These are phyloP conservation scores for Eudemis profundana DNA, from an alignment of 2,888 invertebrate species.

Conservation along the genomic window DNA sequence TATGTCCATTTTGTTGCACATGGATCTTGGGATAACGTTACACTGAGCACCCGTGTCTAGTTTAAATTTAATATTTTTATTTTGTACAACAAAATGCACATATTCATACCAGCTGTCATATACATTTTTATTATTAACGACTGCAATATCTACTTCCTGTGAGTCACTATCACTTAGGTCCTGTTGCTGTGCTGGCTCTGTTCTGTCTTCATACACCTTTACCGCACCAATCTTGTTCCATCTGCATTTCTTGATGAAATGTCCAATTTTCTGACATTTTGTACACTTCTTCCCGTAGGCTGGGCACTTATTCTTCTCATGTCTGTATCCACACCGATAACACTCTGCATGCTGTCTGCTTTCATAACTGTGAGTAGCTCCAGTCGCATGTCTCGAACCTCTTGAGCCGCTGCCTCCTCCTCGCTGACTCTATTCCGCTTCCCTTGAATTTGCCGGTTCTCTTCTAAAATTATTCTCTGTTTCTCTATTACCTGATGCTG, in stretches of 20 bases:
- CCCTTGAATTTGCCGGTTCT: neutral
- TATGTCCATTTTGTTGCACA: conserved; percentile 9
- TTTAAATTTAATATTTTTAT: conserved; percentile 14
- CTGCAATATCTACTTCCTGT: too few relatives aligned
- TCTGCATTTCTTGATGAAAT: conserved; percentile 9
- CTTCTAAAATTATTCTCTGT: neutral
- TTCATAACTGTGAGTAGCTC: neutral
- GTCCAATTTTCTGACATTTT: conserved; percentile 8
- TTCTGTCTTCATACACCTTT: neutral
- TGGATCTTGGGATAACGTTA: conserved; percentile 1
- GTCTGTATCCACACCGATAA: conserved; percentile 10
- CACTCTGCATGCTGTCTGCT: conserved; percentile 4
- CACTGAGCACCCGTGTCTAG: conserved; percentile 21
- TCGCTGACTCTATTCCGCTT: neutral
- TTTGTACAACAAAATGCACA: conserved; percentile 10
- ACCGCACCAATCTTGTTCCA: conserved; percentile 9
- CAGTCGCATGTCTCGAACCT: neutral
- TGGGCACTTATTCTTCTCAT: conserved; percentile 17
- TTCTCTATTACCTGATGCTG: neutral
- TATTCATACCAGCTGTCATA: conserved; percentile 1
- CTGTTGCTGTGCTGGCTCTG: too few relatives aligned
- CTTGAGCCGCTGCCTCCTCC: neutral
- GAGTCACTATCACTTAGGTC: too few relatives aligned
- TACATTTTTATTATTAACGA: too few relatives aligned
- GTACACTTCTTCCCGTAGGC: conserved; percentile 13